Base-by-base conservation (phyloP, 1,140 invertebrate species). In the Tetramorium alpestre region DNA sequence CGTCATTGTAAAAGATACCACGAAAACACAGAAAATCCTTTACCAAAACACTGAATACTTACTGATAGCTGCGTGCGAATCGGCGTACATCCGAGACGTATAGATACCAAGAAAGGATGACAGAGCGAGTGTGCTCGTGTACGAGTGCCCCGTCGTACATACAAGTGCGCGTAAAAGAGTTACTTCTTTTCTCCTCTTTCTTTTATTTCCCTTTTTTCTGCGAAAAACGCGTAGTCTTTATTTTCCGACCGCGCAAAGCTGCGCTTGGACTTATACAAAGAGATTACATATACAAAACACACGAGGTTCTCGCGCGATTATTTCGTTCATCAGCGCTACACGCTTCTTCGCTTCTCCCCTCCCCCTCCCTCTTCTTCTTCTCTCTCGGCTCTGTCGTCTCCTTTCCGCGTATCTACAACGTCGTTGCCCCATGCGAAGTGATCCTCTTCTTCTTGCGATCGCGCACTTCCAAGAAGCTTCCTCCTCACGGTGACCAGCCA, bases 261-360 rank as follows among this genome's bases (percentile, higher is more conserved):
- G 88, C 56, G 60, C 62, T 91, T 69, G 75, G 75, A 88, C 87
- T 87, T 87, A 89, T 91, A 91, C 64, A 91, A 91, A 91, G 89
- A 69, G 90, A 89, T 82, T 91, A 91, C 90, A 91, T 89, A 91
- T 91, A 91, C 75, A 91, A 91, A 91, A 91, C 90, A 90, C 87
- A 80, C 64, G 70, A 88, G 65, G 64, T 85, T 84, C 78, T 70
- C 75, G 62, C 25, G 22, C 49, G 22, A 73, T 75, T 80, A n/a
- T 72, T 58, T 76, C 22, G 3, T 89, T 65, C 38, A 28, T 82
- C 22, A 47, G 41, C 75, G 4, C n/a, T 51, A 47, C 44, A n/a
- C 54, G 16, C 58, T 51, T 67, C 18, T 65, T 54, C n/a, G n/a
- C 25, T n/a, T 60, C 44, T 22, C 8, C 33, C 28, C 25, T 70